A percentile compares a stretch with the other conserved stretches of the same genome.
These are phyloP conservation scores for Lordiphosa fenestrarum DNA, from an alignment of 2,888 invertebrate genomes.

Conservation along the genomic window DNA sequence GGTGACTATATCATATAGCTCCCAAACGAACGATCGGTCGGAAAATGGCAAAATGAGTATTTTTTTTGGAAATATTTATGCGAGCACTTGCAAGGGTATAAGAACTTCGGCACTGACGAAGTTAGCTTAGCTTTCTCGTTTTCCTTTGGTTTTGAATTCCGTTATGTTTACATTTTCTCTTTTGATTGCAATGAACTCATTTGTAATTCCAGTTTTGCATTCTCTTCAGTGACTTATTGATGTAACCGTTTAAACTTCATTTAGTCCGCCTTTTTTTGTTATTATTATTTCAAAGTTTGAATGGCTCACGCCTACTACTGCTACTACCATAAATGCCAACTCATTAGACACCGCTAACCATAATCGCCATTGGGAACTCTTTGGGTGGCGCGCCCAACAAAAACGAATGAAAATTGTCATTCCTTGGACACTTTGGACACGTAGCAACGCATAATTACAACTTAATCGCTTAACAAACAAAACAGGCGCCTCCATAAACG, in stretches of 20 bases:
- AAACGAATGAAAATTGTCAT: constrained; percentile 13
- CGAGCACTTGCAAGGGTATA: no score
- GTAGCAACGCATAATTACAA: constrained; percentile 70
- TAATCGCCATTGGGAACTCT: constrained; percentile 48
- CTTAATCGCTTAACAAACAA: constrained; percentile 72
- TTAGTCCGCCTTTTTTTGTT: not conserved
- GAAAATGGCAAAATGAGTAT: no score
- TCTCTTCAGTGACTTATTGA: no score
- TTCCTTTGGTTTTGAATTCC: no score
- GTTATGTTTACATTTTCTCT: no score
- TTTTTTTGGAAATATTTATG: no score
- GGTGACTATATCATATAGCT: no score
- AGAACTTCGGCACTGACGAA: no score
- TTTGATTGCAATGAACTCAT: no score
- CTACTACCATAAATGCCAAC: constrained; percentile 50
- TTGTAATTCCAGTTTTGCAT: no score
- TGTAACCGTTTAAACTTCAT: constrained; percentile 6
- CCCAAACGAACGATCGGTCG: no score
- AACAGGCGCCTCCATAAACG: constrained; percentile 53
- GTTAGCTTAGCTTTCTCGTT: no score
- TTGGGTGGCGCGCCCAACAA: constrained; percentile 24
- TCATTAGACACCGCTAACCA: constrained; percentile 61
- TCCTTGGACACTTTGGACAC: constrained; percentile 35
- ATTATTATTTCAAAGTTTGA: not conserved
- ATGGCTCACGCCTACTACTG: constrained; percentile 15